phyloP scores from a whole-genome alignment of 2,888 invertebrate genomes.

The Stegophylla sp. region DNA sequence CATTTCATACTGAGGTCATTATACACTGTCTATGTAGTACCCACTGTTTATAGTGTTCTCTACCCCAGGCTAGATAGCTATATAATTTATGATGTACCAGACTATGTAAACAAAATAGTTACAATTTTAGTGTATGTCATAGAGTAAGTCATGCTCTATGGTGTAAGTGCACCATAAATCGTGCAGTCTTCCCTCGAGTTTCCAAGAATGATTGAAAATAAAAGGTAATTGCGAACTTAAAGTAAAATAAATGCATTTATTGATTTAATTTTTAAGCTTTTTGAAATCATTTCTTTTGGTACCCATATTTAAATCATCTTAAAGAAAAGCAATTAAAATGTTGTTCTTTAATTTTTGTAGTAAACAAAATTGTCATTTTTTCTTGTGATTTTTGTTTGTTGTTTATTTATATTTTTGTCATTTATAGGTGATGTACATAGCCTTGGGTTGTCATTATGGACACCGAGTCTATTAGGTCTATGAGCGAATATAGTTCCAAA shows the following conservation, averaged over 20 bases:
- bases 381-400: too few relatives aligned
- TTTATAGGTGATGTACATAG: conserved; percentile 24
- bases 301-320: too few relatives aligned
- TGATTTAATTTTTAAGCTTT: too few relatives aligned
- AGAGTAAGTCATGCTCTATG: too few relatives aligned
- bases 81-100: conserved; percentile 23
- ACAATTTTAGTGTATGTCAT: neutral
- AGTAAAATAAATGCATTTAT: too few relatives aligned
- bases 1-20: conserved; percentile 33
- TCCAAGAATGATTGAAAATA: neutral
- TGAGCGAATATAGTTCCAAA: conserved; percentile 83
- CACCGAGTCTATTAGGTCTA: conserved; percentile 70
- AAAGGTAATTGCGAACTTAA: conserved; percentile 14
- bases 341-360: too few relatives aligned
- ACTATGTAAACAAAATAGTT: conserved; percentile 47
- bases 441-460: conserved; percentile 53
- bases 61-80: neutral
- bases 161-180: neutral
- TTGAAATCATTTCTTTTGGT: too few relatives aligned
- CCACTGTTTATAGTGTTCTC: too few relatives aligned
- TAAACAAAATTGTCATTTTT: too few relatives aligned
- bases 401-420: neutral
- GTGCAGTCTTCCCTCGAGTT: neutral
- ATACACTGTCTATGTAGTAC: neutral
- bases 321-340: too few relatives aligned